Percentiles rank a stretch among this genome's conserved stretches.
phyloP scores from a whole-genome alignment of 2,113 vertebrate species.

The Camelus dromedarius region DNA sequence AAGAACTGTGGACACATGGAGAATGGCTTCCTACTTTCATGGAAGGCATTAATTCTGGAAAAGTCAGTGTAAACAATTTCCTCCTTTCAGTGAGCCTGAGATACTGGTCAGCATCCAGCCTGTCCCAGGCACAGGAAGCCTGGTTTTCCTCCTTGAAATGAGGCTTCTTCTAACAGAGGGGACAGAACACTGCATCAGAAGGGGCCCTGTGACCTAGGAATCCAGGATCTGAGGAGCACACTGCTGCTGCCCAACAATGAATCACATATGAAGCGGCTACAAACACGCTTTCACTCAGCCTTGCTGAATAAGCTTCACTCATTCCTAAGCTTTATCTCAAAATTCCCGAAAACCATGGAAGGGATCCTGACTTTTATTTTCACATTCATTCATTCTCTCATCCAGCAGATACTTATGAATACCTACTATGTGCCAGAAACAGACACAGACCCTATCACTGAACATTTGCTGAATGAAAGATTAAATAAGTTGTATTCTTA shows the following conservation, averaged over 20 bases:
- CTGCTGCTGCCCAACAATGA: not conserved
- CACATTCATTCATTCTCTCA: not conserved
- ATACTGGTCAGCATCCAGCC: not conserved
- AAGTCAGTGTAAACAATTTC: not conserved
- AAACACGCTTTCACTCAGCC: not conserved
- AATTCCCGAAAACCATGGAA: not conserved
- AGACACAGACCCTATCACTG: not conserved
- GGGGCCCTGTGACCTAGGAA: not conserved
- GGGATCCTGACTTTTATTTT: not conserved
- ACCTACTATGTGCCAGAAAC: not conserved
- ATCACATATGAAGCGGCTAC: not conserved
- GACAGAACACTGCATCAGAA: not conserved
- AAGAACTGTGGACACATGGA: not conserved
- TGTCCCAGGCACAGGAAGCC: not conserved
- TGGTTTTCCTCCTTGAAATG: not conserved
- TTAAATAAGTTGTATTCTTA: not conserved
- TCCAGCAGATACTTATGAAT: not conserved
- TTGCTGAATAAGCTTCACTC: not conserved
- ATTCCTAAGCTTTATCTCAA: not conserved
- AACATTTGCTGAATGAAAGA: not conserved
- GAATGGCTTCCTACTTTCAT: not conserved
- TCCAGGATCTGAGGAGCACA: not conserved
- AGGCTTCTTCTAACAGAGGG: too few relatives aligned
- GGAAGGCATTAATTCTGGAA: not conserved
- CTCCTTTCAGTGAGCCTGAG: not conserved